Base-by-base conservation (phyloP, 2,888 invertebrate species). In the Pseudolycoriella hygida region DNA sequence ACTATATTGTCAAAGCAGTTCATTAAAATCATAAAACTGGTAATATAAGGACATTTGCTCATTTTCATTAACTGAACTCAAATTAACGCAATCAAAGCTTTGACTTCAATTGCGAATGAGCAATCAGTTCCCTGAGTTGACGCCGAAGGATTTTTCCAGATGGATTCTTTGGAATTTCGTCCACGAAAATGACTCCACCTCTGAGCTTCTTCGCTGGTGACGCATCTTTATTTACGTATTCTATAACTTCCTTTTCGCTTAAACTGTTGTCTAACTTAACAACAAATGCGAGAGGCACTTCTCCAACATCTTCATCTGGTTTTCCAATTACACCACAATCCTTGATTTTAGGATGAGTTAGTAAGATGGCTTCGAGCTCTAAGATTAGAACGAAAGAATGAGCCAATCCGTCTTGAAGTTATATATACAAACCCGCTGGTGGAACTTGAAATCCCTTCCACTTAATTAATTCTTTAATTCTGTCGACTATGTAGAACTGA, bases 391-490 rank as follows among this genome's bases (percentile, higher is more conserved):
- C n/a, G n/a, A n/a, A n/a, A n/a, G n/a, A n/a, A n/a, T n/a, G n/a
- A n/a, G n/a, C n/a, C 8, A 25, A 25, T 25, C 25, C 25, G 8
- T 6, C 25, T 25, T 25, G 8, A 25, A 25, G 8, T 6, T 25
- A 4, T 8, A 25, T 25, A 8, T 25, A 25, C 25, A 25, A 25
- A 25, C 25, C 92, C 1, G 89, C 88, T 2, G 90, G 90, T 1
- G 89, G 80, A 53, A 85, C 83, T 73, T 85, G 80, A 56, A 77
- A 82, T 40, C 80, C 88, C 60, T 90, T 89, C 57, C 86, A 88
- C 61, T 92, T 92, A 55, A 92, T 90, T 18, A 92, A 73, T 58
- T 90, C 89, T 60, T 92, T 92, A 17, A 88, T 66, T 48, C 92
- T 68, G 60, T 88, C 92, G 2, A 88, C 81, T 48, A 89, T 73